Evolutionary conservation across 2,113 vertebrate genomes (phyloP), one percentile per base, ranked within the genome.

Genomic region (Gavia stellata): DNA sequence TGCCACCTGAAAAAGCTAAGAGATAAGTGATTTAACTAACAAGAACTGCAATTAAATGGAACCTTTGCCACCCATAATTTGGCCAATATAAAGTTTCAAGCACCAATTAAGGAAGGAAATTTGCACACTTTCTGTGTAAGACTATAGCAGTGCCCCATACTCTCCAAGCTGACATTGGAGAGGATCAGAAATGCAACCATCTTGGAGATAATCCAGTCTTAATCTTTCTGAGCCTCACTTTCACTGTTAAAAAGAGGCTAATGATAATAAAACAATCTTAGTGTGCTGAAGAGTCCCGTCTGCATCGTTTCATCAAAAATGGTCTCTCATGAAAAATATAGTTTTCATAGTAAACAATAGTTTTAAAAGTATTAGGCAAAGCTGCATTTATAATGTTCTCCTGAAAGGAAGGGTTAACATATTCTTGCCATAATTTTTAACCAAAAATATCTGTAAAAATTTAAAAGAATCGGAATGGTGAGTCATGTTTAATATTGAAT

Each of bases 151-250:
- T 34, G 40, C 3, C 40, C 36, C 50, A 82, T 17, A 38, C 7
- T 50, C 49, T 50, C 33, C 0, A 0, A 55, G 31, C 28, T 49
- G 36, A n/a, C 19, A 11, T 14, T 14, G 17, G 1, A 59, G 14
- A 58, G 6, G 5, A 79, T 49, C 29, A 75, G 56, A 33, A 90
- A 59, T 26, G 14, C 12, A 74, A 42, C 61, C n/a, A 17, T 14
- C 28, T 21, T 13, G 8, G 68, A 49, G 17, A 52, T 67, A 92
- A 75, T 28, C 38, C 33, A 72, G 6, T 40, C 45, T 86, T 47
- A 65, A 52, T 55, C 17, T 67, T 49, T 62, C 33, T 38, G 12
- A 62, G 42, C 7, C 23, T 52, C 29, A 12, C 14, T 79, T 84
- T 17, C 38, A 14, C 21, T 24, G 17, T 38, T 65, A 58, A 73